These are phyloP conservation scores for Heliothis peltigera DNA, from an alignment of 2,888 invertebrate genomes.

Conservation along the genomic window DNA sequence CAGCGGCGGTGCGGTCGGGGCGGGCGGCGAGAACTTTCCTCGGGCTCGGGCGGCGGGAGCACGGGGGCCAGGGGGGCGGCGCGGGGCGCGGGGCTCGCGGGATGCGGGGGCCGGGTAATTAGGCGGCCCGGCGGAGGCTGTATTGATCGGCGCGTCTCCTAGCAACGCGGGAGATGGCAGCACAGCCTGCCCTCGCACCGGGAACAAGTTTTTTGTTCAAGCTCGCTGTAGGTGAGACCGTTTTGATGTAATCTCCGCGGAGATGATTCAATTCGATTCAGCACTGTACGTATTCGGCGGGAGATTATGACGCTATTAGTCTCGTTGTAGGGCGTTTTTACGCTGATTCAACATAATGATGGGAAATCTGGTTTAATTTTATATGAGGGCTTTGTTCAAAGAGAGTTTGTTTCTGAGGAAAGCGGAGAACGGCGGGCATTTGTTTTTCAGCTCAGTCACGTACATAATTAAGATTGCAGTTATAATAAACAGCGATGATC, in stretches of 20 bases:
- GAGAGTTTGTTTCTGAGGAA: constrained; percentile 16
- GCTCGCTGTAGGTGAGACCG: constrained; percentile 84
- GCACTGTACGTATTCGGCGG: constrained; percentile 68
- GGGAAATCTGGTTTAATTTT: constrained; percentile 60
- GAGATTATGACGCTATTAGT: constrained; percentile 70
- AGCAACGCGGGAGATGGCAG: constrained; percentile 89
- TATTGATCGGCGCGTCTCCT: constrained; percentile 88
- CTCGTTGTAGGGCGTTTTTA: constrained; percentile 59
- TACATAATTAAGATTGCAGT: constrained; percentile 53
- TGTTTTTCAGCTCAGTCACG: constrained; percentile 13
- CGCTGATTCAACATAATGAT: constrained; percentile 54
- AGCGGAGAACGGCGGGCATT: constrained; percentile 3
- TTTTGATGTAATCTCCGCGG: constrained; percentile 85
- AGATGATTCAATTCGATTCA: constrained; percentile 85
- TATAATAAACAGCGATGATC: constrained; percentile 48
- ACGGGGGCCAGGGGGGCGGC: constrained; percentile 56
- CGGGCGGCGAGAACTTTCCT: constrained; percentile 77
- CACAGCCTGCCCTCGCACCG: constrained; percentile 81
- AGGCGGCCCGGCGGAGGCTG: constrained; percentile 90
- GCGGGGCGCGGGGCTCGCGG: constrained; percentile 49
- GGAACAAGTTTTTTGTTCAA: constrained; percentile 84
- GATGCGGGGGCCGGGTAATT: constrained; percentile 79
- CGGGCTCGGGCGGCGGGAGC: constrained; percentile 67
- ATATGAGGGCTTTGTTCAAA: constrained; percentile 57
- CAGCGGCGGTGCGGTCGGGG: constrained; percentile 78